Percentiles rank a stretch among this genome's conserved stretches.
Evolutionary conservation across 2,113 vertebrate species (phyloP).

Genomic region (Strigops habroptila): DNA sequence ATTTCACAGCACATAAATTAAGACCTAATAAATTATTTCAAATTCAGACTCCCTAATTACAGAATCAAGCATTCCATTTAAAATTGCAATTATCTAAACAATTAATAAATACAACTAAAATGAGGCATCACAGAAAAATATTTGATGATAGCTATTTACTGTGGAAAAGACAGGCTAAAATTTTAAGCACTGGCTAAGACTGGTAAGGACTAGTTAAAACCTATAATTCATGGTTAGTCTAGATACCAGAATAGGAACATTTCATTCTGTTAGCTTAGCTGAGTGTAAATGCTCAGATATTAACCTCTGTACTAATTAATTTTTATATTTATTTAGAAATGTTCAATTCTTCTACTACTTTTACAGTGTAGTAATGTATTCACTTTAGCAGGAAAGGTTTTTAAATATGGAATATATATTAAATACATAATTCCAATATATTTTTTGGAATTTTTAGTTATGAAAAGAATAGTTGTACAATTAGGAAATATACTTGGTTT

Average conservation of each 20-base stretch:
- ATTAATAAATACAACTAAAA: constrained; percentile 64
- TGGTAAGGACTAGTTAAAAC: neutral
- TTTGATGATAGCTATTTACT: neutral
- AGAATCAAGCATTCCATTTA: constrained; percentile 62
- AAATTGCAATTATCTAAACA: constrained; percentile 57
- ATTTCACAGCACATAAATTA: constrained; percentile 88
- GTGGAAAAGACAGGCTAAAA: neutral
- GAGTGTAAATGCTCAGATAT: neutral
- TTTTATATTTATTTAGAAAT: neutral
- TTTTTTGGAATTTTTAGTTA: neutral
- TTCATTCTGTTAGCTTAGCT: neutral
- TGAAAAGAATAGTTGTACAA: neutral
- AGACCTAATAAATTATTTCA: constrained; percentile 75
- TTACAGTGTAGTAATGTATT: neutral
- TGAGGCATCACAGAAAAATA: neutral
- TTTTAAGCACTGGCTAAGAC: neutral
- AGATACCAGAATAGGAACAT: neutral
- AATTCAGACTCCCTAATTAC: constrained; percentile 73
- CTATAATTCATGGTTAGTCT: neutral
- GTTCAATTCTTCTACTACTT: neutral
- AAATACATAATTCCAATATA: neutral
- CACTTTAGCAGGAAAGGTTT: neutral
- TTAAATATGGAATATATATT: neutral
- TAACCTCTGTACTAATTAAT: neutral
- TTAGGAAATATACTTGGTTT: neutral